Conservation (phyloP, 2,797 vertebrate species). For the Gephyroberyx darwinii region DNA sequence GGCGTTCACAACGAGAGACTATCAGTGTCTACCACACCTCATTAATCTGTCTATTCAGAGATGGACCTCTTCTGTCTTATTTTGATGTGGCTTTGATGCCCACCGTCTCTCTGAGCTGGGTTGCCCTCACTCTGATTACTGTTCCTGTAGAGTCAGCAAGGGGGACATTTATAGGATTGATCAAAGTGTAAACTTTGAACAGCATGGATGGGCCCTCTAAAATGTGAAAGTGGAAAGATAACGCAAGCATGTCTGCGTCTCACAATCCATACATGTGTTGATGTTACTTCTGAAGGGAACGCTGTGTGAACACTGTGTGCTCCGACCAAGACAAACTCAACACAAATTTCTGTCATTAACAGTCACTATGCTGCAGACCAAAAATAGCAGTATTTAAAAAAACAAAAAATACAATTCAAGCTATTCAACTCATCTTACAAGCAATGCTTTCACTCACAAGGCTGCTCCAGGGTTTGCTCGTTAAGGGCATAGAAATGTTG, state of each 20-base stretch:
- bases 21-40: neutral
- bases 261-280: neutral
- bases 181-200: neutral
- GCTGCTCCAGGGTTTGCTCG: too few species aligned
- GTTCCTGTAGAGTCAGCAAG: neutral
- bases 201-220: neutral
- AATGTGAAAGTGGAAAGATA: neutral
- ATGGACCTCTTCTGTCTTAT: neutral
- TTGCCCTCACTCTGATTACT: neutral
- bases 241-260: neutral
- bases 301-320: neutral
- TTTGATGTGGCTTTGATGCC: neutral
- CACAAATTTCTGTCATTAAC: neutral
- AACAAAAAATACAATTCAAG: too few species aligned
- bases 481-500: too few species aligned
- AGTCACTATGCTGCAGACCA: too few species aligned
- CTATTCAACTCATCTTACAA: slow-evolving; percentile 2
- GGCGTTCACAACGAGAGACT: neutral
- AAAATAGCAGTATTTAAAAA: neutral
- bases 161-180: neutral
- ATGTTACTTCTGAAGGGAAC: neutral
- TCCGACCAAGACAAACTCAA: neutral
- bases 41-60: neutral
- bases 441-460: neutral
- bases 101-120: neutral